Evolutionary conservation across 2,888 invertebrate species (phyloP).

Genomic region (Theristus sp.): DNA sequence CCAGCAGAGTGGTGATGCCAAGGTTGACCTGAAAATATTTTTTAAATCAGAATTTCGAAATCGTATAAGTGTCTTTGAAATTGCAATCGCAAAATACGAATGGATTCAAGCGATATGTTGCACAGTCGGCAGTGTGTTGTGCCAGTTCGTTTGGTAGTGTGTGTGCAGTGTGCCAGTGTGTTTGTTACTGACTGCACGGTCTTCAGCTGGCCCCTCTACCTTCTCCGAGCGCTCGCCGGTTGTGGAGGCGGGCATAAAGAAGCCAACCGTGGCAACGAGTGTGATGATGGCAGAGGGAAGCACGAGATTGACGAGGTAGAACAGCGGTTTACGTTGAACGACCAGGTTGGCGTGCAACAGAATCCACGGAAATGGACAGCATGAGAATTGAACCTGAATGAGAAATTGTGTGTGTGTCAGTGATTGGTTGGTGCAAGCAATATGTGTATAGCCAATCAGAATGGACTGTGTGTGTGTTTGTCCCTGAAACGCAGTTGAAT

Average conservation of each 20-base stretch:
- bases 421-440: too few relatives aligned
- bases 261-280: slow-evolving; percentile 31
- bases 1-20: slow-evolving; percentile 20
- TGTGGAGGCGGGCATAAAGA: slow-evolving; percentile 33
- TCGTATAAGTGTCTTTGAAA: neutral
- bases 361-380: neutral
- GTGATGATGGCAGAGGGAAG: slow-evolving; percentile 35
- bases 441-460: too few relatives aligned
- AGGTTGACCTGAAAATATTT: slow-evolving; percentile 18
- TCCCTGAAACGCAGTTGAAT: slow-evolving; percentile 16
- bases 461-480: too few relatives aligned
- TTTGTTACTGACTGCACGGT: neutral
- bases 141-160: neutral
- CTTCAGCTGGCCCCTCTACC: too few relatives aligned
- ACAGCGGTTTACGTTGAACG: slow-evolving; percentile 4
- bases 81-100: too few relatives aligned
- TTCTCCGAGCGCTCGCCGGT: slow-evolving; percentile 29
- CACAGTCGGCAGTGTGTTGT: too few relatives aligned
- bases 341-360: slow-evolving; percentile 1
- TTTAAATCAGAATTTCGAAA: neutral
- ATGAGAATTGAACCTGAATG: neutral
- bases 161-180: neutral
- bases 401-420: too few relatives aligned
- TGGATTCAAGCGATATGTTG: too few relatives aligned
- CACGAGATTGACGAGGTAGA: slow-evolving; percentile 25